Evolutionary conservation across 2,113 vertebrate genomes (phyloP).

Genomic region (Lophura nycthemera): DNA sequence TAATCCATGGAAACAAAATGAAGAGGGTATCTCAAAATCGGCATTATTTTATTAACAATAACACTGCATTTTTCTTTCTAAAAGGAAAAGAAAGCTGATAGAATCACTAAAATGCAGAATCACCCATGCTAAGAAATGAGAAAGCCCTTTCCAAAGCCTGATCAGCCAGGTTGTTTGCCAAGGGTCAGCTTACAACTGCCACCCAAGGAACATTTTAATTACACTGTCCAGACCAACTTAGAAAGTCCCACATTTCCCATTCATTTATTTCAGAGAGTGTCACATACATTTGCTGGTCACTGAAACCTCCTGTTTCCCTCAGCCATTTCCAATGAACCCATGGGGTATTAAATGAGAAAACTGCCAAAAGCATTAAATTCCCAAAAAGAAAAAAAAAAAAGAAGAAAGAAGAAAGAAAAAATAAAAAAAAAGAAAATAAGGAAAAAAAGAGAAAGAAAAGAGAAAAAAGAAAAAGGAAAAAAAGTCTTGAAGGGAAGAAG

Average conservation of each 20-base stretch:
- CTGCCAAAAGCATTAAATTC: background rate
- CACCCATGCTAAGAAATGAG: background rate
- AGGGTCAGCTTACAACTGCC: conserved; percentile 13
- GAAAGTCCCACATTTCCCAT: background rate
- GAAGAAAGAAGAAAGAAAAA: background rate
- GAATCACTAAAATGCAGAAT: background rate
- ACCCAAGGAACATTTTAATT: conserved; percentile 4
- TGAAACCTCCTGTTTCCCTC: background rate
- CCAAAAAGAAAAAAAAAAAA: background rate
- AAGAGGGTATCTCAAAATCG: conserved; percentile 1
- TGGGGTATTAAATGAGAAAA: background rate
- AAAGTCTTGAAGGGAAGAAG: accelerated
- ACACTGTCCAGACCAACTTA: conserved; percentile 20
- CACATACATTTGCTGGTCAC: background rate
- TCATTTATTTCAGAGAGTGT: background rate
- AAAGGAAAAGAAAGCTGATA: background rate
- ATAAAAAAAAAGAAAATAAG: no score
- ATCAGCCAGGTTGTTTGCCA: conserved; percentile 12
- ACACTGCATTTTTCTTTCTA: background rate
- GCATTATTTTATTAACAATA: conserved; percentile 13
- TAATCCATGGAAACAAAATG: background rate
- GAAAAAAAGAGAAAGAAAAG: background rate
- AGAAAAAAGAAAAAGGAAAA: background rate
- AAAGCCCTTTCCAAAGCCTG: background rate
- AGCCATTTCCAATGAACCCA: background rate